phyloP scores from a whole-genome alignment of 2,888 invertebrate genomes.

The Blastobasis lacticolella region DNA sequence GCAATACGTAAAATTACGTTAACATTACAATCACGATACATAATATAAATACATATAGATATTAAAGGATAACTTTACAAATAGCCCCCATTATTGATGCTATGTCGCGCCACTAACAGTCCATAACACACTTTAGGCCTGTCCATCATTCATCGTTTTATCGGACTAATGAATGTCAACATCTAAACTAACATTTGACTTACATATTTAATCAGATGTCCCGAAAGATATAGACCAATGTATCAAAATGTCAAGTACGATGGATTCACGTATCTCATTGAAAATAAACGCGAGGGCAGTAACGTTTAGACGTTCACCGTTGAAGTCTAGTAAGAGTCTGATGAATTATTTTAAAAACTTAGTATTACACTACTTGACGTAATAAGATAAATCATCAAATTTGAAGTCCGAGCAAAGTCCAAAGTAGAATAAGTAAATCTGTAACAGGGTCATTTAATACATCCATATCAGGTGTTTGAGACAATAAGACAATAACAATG shows the following conservation, averaged over 20 bases:
- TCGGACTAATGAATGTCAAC: slow-evolving; percentile 17
- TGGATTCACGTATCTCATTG: slow-evolving; percentile 31
- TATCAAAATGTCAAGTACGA: slow-evolving; percentile 49
- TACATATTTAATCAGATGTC: slow-evolving; percentile 18
- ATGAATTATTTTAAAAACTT: no score
- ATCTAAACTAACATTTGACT: slow-evolving; percentile 19
- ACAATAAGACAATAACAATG: no score
- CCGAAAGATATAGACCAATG: slow-evolving; percentile 22
- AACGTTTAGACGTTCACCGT: no score
- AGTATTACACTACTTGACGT: neutral
- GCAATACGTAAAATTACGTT: no score
- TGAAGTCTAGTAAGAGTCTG: no score
- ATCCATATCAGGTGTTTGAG: no score
- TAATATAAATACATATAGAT: no score
- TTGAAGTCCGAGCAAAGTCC: slow-evolving; percentile 21
- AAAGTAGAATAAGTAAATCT: slow-evolving; percentile 10
- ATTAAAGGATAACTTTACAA: no score
- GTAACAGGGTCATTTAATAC: slow-evolving; percentile 25
- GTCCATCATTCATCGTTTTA: slow-evolving; percentile 5
- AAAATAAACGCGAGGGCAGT: slow-evolving; percentile 1
- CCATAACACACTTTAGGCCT: neutral
- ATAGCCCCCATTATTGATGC: neutral
- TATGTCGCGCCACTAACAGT: neutral
- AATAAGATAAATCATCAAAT: slow-evolving; percentile 5
- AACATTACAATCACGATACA: no score